Evolutionary conservation across 2,113 vertebrate species (phyloP).

Genomic region (Psettodes erumei): DNA sequence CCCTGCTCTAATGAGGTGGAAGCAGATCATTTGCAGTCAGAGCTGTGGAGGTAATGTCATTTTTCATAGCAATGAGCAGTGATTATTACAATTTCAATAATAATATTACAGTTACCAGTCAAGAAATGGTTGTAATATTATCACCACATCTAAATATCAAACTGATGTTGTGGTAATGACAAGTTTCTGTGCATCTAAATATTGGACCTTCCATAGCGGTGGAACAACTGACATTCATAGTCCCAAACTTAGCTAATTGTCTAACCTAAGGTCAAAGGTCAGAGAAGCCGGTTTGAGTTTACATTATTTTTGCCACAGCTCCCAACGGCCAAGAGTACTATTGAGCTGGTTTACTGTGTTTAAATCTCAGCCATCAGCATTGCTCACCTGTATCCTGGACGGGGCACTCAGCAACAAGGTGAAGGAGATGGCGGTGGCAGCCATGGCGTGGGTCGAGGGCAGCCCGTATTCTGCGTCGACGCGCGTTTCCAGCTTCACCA

Average conservation of each 20-base stretch:
- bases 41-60: not conserved
- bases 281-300: not conserved
- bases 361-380: not conserved
- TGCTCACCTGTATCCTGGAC: conserved; percentile 88
- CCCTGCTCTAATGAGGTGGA: conserved; percentile 1
- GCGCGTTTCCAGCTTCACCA: conserved; percentile 91
- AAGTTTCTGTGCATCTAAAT: not conserved
- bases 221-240: no score
- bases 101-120: not conserved
- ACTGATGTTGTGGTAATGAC: not conserved
- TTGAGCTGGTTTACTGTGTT: not conserved
- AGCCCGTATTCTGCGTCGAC: conserved; percentile 91
- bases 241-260: no score
- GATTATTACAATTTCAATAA: not conserved
- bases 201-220: no score
- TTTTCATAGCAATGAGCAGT: not conserved
- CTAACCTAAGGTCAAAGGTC: no score
- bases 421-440: conserved; percentile 92
- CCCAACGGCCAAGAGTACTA: not conserved
- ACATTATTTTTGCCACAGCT: no score
- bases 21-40: conserved; percentile 16
- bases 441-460: conserved; percentile 97
- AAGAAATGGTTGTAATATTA: not conserved
- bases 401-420: conserved; percentile 87
- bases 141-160: not conserved